Base-by-base conservation (phyloP, 2,888 invertebrate genomes). In the Melolontha melolontha region DNA sequence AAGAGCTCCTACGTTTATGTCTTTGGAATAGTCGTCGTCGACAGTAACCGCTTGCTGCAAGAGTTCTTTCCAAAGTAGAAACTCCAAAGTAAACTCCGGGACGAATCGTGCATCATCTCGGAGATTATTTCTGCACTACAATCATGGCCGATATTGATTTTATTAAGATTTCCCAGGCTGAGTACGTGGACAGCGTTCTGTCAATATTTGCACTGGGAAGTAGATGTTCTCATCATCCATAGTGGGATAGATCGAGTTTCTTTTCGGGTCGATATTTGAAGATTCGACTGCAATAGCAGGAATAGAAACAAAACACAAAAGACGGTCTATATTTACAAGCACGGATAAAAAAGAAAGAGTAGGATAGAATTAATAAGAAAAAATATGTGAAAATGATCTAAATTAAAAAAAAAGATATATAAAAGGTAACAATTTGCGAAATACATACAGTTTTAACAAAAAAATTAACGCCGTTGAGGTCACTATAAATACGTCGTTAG, bases 151-250 rank as follows among this genome's bases (percentile, higher is more conserved):
- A 71, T 80, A 79, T 80, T 80, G 79, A 80, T 81, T 79, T 80
- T 79, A 79, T 79, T 79, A 78, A 79, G 79, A 80, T 80, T 79
- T 79, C 78, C 79, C 79, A 77, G 77, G 75, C 77, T 72, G 74
- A 78, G 75, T 79, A 80, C 79, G 79, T 80, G 80, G 80, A 79
- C 80, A 80, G 84, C 84, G 80, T 79, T 83, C 84, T 82, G 84
- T 87, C 86, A 88, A 88, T 88, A 88, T 88, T 88, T 87, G 87
- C 87, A 84, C 86, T 85, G 86, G 87, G 87, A 87, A 88, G 88
- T 88, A 87, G 88, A 87, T 87, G 87, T 86, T 83, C 82, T 82
- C 82, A 81, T 82, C 82, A 79, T 77, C 76, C 77, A 79, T 79
- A 80, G 78, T 79, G 77, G 79, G 79, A 78, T 76, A 77, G 79